Evolutionary conservation across 2,888 invertebrate genomes (phyloP), one percentile per base, ranked within the genome.

Genomic region (Charanyca ferruginea): DNA sequence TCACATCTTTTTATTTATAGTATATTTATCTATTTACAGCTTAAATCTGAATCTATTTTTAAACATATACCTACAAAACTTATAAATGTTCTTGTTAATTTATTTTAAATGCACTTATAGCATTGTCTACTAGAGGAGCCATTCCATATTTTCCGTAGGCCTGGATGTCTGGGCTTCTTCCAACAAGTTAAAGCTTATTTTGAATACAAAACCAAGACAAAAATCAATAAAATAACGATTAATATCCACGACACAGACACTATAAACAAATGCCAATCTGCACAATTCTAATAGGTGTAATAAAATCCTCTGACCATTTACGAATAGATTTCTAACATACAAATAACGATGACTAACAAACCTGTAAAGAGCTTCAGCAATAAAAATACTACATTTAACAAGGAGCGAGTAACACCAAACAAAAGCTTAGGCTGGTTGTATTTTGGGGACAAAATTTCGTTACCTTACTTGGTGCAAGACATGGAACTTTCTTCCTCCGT

Each of bases 271-370:
- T 51, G 47, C 49, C 41, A 77, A 58, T 77, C 52, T 28, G 3
- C 6, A 73, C 18, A 51, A 47, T 67, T 51, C 23, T 75, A 61
- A 66, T 51, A 47, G 57, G 28, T 53, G 48, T 49, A 66, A 66
- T 72, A 77, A 77, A 74, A 74, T 66, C 38, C 13, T 41, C 23
- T 45, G 66, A 25, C 66, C 48, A 23, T 71, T 60, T 77, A 66
- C 5, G 59, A 69, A 59, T 48, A 45, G 52, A 45, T 60, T 47
- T 59, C 58, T 58, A 57, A 25, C 66, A 57, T 57, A 55, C 18
- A 73, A 73, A 71, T 67, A 67, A 44, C 45, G 52, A 68, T 74
- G 67, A 80, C 48, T 67, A 66, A 77, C 18, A 13, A 53, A 49
- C 51, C 51, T 60, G 38, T 22, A 53, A 48, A 62, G 51, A 73